A percentile compares a stretch with the other conserved stretches of the same genome.
phyloP scores from a whole-genome alignment of 1,140 invertebrate species.

The Contarinia nasturtii region DNA sequence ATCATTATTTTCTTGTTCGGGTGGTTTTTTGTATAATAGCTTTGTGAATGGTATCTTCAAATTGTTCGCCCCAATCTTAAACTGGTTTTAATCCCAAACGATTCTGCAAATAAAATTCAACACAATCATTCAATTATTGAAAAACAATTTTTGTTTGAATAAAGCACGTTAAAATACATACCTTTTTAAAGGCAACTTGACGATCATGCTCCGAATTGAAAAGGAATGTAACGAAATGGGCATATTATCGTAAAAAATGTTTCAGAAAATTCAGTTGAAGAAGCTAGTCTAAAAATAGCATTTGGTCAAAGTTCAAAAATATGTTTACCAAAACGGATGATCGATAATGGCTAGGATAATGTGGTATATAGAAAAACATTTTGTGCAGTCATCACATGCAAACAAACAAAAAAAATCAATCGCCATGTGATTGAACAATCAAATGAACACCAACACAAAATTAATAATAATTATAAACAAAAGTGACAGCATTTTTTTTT shows the following conservation, averaged over 20 bases:
- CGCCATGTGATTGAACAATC: neutral
- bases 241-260: conserved; percentile 79
- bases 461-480: too few species aligned
- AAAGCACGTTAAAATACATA: conserved; percentile 6
- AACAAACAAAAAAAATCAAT: neutral
- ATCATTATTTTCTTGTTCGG: conserved; percentile 1
- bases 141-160: conserved; percentile 3
- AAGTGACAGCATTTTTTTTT: too few species aligned
- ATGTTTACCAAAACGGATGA: neutral
- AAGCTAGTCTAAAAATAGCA: conserved; percentile 81
- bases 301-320: too few species aligned
- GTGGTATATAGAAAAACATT: conserved; percentile 19
- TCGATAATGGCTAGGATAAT: conserved; percentile 4
- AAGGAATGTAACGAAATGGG: conserved; percentile 80
- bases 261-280: conserved; percentile 75
- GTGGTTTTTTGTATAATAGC: conserved; percentile 39
- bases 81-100: conserved; percentile 44
- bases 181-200: conserved; percentile 29
- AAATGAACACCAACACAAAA: neutral
- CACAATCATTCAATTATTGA: too few species aligned
- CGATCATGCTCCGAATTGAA: conserved; percentile 67
- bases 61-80: conserved; percentile 73
- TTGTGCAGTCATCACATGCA: conserved; percentile 15
- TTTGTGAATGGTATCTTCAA: conserved; percentile 60
- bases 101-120: conserved; percentile 18